Base-by-base conservation (phyloP, 2,888 invertebrate species). In the Adelognathus sp. region DNA sequence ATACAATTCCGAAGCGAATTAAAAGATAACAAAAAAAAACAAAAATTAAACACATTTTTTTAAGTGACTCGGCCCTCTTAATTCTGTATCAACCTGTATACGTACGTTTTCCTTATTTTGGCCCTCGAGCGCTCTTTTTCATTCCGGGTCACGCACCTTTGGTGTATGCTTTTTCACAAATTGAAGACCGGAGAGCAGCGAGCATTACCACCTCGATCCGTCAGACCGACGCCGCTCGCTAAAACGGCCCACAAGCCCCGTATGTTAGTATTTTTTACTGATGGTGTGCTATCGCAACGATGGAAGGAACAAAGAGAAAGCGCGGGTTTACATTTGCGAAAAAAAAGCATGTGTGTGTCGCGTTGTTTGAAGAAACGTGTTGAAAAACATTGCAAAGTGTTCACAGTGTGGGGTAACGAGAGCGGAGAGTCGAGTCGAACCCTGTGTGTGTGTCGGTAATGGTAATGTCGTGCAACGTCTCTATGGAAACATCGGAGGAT, bases 401-500 rank as follows among this genome's bases (percentile, higher is more conserved):
- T n/a, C n/a, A 54, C 52, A 54, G 29, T 27, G 14, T 29, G n/a
- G 29, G 3, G n/a, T n/a, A 27, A 29, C 7, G 14, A 29, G 29
- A 54, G 52, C 14, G 29, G 31, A 9, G 44, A 36, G 60, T 33
- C 16, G 41, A 73, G 46, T 39, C 60, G 18, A 76, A 64, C 7
- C 33, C 36, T 21, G 63, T 46, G 9, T 50, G 39, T 60, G 56
- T 36, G 54, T 66, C 29, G 50, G 14, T 52, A 27, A 64, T 39
- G 60, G 66, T 31, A 66, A 71, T 33, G 75, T 61, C 58, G n/a
- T n/a, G n/a, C n/a, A 75, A 71, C 69, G 73, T 76, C 60, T 46
- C 73, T 63, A 61, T 69, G 66, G 76, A 64, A 73, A 72, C 71
- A 76, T 63, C 54, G 60, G 18, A 76, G 75, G 75, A 71, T 76